Evolutionary conservation across 2,113 vertebrate genomes (phyloP).

Genomic region (Bothrops jararaca): DNA sequence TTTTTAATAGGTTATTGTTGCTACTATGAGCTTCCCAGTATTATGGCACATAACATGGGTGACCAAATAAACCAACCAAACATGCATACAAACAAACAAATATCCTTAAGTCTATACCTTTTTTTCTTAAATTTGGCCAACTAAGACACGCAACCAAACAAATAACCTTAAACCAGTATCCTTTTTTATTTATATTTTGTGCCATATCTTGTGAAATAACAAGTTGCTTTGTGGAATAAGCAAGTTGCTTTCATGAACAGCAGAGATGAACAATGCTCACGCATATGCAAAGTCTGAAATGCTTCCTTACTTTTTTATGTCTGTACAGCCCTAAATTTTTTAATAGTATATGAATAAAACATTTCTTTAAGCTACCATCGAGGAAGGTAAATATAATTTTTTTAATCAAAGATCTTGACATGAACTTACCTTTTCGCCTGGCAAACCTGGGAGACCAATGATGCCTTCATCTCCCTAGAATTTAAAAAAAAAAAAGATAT

Average conservation of each 20-base stretch:
- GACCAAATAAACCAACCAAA: neutral
- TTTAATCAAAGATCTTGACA: too few relatives aligned
- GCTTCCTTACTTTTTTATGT: neutral
- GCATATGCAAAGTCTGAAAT: neutral
- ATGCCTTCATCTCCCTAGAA: conserved; percentile 67
- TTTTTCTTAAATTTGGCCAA: neutral
- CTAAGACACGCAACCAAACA: neutral
- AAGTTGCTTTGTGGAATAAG: neutral
- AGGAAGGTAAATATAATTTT: neutral
- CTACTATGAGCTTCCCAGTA: neutral
- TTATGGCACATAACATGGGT: neutral
- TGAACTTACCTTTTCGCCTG: conserved; percentile 60
- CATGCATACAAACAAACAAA: neutral
- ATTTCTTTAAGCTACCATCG: neutral
- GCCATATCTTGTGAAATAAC: neutral
- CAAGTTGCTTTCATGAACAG: neutral
- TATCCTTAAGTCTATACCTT: neutral
- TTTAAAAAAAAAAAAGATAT: neutral
- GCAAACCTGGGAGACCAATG: conserved; percentile 58
- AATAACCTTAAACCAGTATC: neutral
- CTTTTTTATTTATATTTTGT: neutral
- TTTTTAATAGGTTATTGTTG: neutral
- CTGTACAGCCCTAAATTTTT: neutral
- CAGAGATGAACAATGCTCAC: neutral
- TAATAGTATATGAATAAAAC: neutral